Evolutionary conservation across 2,797 vertebrate species (phyloP).

Genomic region (Pitangus sulphuratus): DNA sequence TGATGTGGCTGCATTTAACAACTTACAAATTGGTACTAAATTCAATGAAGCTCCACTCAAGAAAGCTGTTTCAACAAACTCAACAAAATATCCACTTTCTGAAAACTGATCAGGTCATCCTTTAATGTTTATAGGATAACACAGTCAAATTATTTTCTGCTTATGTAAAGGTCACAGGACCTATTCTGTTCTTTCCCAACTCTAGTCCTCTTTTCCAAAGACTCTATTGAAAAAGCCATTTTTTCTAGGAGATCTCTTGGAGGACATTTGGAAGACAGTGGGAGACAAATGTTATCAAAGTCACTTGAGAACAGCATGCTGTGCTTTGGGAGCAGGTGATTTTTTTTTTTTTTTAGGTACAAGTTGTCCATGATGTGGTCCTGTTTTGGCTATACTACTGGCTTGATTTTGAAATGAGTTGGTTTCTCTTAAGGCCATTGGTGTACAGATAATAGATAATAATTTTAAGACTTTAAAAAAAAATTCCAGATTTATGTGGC

Average conservation of each 20-base stretch:
- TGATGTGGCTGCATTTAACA: neutral
- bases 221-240: neutral
- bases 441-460: neutral
- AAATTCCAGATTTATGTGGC: neutral
- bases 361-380: rapidly evolving
- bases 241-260: neutral
- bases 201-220: neutral
- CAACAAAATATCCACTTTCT: neutral
- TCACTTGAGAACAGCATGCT: neutral
- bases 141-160: neutral
- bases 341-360: neutral
- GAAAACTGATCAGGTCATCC: neutral
- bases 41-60: neutral
- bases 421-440: neutral
- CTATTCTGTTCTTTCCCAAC: neutral
- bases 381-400: neutral
- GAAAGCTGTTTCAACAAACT: neutral
- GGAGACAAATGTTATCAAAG: neutral
- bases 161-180: neutral
- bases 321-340: neutral
- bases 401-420: neutral
- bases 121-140: neutral
- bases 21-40: neutral
- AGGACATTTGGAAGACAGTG: neutral
- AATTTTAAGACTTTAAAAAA: neutral